Base-by-base conservation (phyloP, 2,113 vertebrate genomes). In the Globicephala melas region DNA sequence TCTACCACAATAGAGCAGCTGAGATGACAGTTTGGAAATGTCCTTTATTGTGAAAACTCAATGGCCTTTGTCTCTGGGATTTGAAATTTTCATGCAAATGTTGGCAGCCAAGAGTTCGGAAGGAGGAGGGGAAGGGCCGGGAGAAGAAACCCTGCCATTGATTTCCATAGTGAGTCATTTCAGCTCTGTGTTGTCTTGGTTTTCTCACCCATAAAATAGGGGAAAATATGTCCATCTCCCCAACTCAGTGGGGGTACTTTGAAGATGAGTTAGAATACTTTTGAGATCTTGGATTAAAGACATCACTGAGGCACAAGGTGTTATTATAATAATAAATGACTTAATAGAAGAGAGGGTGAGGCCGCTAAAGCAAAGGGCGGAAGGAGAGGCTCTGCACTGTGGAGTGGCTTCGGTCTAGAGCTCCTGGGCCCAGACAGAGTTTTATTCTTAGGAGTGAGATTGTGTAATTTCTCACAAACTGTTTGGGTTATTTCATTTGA, bases 1-100 rank as follows among this genome's bases (percentile, higher is more conserved):
- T 89, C 86, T 91, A 90, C 95, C 95, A 97, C 96, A 97, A 90
- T 85, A 96, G 90, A 95, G 67, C 96, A 96, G 97, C 95, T 97
- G 97, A 98, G 95, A 96, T 62, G 92, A 98, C 97, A 97, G 91
- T 96, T 97, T 97, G 97, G 95, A 97, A 96, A 97, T 94, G 92
- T 95, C 83, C 97, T 97, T 98, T 97, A 97, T 97, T 97, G 77
- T 97, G 77, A 97, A 96, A 96, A 97, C 95, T 91, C 96, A 97
- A 83, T 91, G 88, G 96, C 88, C 80, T 96, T 96, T 96, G 92
- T 94, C 92, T 96, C 36, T 83, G 67, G 71, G 94, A 96, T 96
- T 96, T 98, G 97, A 95, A 96, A 92, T 95, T 84, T 96, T 95
- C 96, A 92, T 65, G 88, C 62, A 62, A 96, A 73, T 73, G 60